Evolutionary conservation across 2,797 vertebrate genomes (phyloP), one percentile per base, ranked within the genome.

Genomic region (Diglossa cyanea): DNA sequence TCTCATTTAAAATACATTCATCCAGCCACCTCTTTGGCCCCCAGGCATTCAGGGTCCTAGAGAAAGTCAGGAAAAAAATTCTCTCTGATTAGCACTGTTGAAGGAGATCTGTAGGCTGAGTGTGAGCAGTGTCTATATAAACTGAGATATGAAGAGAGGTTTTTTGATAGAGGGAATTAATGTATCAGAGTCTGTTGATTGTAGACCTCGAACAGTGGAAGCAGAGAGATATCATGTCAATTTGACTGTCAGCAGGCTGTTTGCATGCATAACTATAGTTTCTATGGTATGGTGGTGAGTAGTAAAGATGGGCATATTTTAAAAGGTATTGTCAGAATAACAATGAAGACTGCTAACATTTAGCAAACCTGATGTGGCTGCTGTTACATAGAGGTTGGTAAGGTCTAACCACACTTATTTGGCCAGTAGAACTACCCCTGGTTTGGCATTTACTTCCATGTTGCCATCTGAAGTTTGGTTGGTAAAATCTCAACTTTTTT

Each of bases 241-340:
- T 57, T 82, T 92, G 86, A 92, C 70, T 86, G 86, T 76, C 79
- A 94, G 82, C 85, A 91, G 61, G 40, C 73, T 78, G 63, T 57
- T 61, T 86, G 45, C 37, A 33, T 67, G 65, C 33, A 33, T 61
- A 90, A 77, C 40, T 85, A 40, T 21, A 53, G 65, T 84, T 95
- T 71, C 61, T 73, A 0, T 67, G 48, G 37, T 55, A 77, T n/a
- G 25, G n/a, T 60, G 53, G 79, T 73, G n/a, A 76, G 61, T 71
- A 79, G 63, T 67, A 79, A 79, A 88, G 48, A 67, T 31, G 39
- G 57, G 20, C 18, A 9, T 84, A 51, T 90, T 86, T 93, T 76
- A 57, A 65, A 83, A 79, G 39, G n/a, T 10, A 3, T 57, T 37
- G 2, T 63, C 40, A 67, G 72, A 79, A 68, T 67, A 74, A 65